Conservation (phyloP, 2,797 vertebrate genomes). For the Sebastes iracundus region DNA sequence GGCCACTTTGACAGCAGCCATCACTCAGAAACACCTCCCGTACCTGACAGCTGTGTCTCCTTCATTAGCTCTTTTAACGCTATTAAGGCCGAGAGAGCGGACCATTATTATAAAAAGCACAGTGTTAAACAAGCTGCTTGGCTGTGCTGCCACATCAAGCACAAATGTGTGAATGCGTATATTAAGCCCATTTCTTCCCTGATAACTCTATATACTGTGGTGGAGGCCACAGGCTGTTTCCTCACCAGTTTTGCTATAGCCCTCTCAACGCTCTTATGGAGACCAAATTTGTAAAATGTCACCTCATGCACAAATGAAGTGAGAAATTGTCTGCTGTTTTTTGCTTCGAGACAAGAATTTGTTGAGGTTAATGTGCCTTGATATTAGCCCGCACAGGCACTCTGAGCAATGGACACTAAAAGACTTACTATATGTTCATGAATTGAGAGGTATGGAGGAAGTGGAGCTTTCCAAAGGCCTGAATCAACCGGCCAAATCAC, state of each 20-base stretch:
- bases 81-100: neutral
- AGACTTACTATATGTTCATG: neutral
- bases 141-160: neutral
- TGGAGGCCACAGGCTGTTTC: slow-evolving; percentile 2
- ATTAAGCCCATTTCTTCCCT: neutral
- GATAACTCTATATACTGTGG: neutral
- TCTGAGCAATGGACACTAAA: neutral
- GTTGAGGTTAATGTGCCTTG: slow-evolving; percentile 26
- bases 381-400: slow-evolving; percentile 6
- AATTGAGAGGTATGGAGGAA: neutral
- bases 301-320: slow-evolving; percentile 2
- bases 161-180: neutral
- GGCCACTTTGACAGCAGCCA: slow-evolving; percentile 38
- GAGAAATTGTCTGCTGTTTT: neutral
- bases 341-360: neutral
- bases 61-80: slow-evolving; percentile 37
- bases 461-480: neutral
- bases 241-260: neutral
- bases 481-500: neutral
- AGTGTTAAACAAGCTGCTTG: neutral
- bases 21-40: slow-evolving; percentile 31
- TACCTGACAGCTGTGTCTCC: slow-evolving; percentile 25
- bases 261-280: neutral
- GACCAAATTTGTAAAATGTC: slow-evolving; percentile 27
- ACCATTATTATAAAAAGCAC: neutral